Evolutionary conservation across 1,140 invertebrate species (phyloP).

Genomic region (Neuroterus valhalla): DNA sequence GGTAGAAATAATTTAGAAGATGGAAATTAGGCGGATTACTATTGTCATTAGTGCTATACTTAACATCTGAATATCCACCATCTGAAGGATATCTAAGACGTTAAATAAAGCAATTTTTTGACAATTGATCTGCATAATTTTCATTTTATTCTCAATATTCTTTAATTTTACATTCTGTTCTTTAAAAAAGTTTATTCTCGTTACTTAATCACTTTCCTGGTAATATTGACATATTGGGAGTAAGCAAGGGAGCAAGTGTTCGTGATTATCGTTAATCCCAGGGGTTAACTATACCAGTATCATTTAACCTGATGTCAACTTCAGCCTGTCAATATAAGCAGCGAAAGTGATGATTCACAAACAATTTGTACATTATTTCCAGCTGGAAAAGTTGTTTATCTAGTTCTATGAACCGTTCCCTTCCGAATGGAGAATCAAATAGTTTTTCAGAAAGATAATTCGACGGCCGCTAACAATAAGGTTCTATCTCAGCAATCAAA

Average conservation of each 20-base stretch:
- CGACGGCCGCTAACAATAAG: background rate
- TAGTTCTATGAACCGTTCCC: background rate
- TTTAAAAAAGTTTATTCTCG: no score
- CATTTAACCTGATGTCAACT: slow-evolving; percentile 24
- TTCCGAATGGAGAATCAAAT: background rate
- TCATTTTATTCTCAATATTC: no score
- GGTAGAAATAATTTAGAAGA: no score
- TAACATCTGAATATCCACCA: no score
- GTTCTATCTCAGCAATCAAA: no score
- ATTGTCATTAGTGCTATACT: no score
- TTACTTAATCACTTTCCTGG: background rate
- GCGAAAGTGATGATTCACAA: slow-evolving; percentile 24
- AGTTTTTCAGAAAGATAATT: background rate
- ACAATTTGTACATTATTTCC: background rate
- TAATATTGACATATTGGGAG: slow-evolving; percentile 3
- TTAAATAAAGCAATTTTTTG: no score
- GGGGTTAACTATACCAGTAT: background rate
- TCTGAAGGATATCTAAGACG: no score
- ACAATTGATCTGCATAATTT: no score
- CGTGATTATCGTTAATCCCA: background rate
- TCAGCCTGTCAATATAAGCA: slow-evolving; percentile 10
- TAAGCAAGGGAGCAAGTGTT: slow-evolving; percentile 4
- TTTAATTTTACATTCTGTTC: no score
- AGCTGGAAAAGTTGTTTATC: background rate
- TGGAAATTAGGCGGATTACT: no score